phyloP scores from a whole-genome alignment of 2,888 invertebrate genomes.

The Chloroclysta siterata region DNA sequence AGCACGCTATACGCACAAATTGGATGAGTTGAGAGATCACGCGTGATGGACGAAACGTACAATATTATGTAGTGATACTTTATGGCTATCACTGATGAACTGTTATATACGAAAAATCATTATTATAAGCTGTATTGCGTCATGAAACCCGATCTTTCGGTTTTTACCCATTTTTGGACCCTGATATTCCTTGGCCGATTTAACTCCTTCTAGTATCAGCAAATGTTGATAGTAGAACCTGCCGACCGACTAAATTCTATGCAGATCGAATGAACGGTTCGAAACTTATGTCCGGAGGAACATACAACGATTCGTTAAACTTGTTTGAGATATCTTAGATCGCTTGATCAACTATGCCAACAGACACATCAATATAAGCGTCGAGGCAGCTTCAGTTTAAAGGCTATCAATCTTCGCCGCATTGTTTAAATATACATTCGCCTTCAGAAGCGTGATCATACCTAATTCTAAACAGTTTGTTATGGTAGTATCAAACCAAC shows the following conservation, averaged over 20 bases:
- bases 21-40: conserved; percentile 59
- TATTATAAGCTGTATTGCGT: too few relatives aligned
- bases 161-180: too few relatives aligned
- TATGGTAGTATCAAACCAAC: conserved; percentile 17
- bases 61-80: conserved; percentile 5
- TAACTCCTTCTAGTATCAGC: neutral
- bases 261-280: neutral
- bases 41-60: conserved; percentile 34
- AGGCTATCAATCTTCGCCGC: conserved; percentile 17
- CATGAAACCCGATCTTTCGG: too few relatives aligned
- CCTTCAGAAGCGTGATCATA: conserved; percentile 14
- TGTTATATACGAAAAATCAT: too few relatives aligned
- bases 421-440: conserved; percentile 17
- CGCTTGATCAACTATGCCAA: neutral
- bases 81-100: neutral
- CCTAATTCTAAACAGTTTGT: conserved; percentile 13
- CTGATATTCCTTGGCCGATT: neutral
- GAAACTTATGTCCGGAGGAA: neutral
- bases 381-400: conserved; percentile 7
- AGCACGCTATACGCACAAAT: conserved; percentile 63
- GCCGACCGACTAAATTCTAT: neutral
- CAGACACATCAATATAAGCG: conserved; percentile 5
- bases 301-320: neutral
- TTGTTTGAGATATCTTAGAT: neutral
- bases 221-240: neutral